These are phyloP conservation scores for Merluccius polli DNA, from an alignment of 2,797 vertebrate genomes.

Conservation along the genomic window DNA sequence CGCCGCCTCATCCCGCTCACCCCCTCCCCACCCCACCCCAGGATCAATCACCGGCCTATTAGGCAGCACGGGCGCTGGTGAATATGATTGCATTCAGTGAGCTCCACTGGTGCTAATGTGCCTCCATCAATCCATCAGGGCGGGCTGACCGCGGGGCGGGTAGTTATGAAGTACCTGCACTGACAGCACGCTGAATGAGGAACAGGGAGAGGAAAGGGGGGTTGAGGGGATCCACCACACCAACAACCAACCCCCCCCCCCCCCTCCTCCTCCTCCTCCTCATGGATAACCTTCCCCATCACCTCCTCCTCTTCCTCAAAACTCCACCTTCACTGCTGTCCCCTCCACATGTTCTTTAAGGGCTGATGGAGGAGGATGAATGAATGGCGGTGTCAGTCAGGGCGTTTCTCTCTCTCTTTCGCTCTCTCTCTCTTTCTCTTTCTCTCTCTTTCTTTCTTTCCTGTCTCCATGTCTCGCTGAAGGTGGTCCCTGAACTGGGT, in stretches of 20 bases:
- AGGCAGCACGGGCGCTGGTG: slow-evolving; percentile 64
- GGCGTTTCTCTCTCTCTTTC: not conserved
- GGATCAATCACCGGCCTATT: slow-evolving; percentile 81
- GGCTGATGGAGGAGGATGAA: slow-evolving; percentile 35
- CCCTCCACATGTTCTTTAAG: slow-evolving; percentile 33
- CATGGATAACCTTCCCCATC: slow-evolving; percentile 31
- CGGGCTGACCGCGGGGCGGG: slow-evolving; percentile 64
- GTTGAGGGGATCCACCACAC: not conserved
- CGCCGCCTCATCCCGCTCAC: slow-evolving; percentile 33
- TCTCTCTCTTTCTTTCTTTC: not conserved
- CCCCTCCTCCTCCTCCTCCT: slow-evolving; percentile 5
- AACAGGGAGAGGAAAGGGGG: slow-evolving; percentile 45
- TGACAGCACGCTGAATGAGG: slow-evolving; percentile 70
- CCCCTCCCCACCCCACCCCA: slow-evolving; percentile 52
- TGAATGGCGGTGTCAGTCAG: slow-evolving; percentile 6
- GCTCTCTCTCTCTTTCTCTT: not conserved
- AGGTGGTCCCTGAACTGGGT: slow-evolving; percentile 15
- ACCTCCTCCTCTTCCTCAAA: slow-evolving; percentile 43
- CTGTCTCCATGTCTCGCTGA: slow-evolving; percentile 14
- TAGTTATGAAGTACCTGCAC: slow-evolving; percentile 77
- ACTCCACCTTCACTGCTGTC: slow-evolving; percentile 27
- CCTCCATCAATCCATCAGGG: slow-evolving; percentile 81
- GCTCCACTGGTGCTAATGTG: slow-evolving; percentile 74
- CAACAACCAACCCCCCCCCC: slow-evolving; percentile 9
- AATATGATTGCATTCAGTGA: slow-evolving; percentile 80